phyloP scores from a whole-genome alignment of 2,888 invertebrate genomes.

The Ormyrus nitidulus region DNA sequence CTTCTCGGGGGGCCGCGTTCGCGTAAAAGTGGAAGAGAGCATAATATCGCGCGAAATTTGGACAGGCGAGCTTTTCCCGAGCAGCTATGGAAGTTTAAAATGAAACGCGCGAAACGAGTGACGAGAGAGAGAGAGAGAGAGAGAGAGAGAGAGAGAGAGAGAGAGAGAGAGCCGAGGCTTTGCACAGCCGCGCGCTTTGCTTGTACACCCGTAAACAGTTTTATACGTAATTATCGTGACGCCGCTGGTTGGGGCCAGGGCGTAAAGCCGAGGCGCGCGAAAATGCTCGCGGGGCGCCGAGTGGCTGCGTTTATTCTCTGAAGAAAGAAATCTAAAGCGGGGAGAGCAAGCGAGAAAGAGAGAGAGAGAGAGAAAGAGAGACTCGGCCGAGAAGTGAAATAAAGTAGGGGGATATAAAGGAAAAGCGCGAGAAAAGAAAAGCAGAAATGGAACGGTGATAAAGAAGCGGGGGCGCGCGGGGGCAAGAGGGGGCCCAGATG shows the following conservation, averaged over 20 bases:
- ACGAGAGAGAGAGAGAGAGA: too few species aligned
- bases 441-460: slow-evolving; percentile 46
- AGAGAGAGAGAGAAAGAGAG: background rate
- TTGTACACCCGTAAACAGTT: background rate
- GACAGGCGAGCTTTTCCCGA: too few species aligned
- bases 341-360: background rate
- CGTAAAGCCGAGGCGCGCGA: background rate
- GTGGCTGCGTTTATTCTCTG: slow-evolving; percentile 30
- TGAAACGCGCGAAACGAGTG: background rate
- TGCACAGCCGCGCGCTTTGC: background rate
- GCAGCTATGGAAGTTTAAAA: too few species aligned
- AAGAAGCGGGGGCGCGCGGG: slow-evolving; percentile 33
- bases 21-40: too few species aligned
- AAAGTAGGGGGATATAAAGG: slow-evolving; percentile 21
- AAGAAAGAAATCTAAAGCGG: slow-evolving; percentile 35
- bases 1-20: too few species aligned
- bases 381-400: slow-evolving; percentile 39
- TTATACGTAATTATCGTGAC: slow-evolving; percentile 13
- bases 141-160: too few species aligned
- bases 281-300: slow-evolving; percentile 13
- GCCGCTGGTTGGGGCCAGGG: background rate
- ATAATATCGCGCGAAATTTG: too few species aligned
- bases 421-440: slow-evolving; percentile 10
- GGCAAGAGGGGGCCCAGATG: background rate
- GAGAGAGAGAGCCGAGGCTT: too few species aligned